phyloP scores from a whole-genome alignment of 2,113 vertebrate species.

The Falcunculus frontatus region DNA sequence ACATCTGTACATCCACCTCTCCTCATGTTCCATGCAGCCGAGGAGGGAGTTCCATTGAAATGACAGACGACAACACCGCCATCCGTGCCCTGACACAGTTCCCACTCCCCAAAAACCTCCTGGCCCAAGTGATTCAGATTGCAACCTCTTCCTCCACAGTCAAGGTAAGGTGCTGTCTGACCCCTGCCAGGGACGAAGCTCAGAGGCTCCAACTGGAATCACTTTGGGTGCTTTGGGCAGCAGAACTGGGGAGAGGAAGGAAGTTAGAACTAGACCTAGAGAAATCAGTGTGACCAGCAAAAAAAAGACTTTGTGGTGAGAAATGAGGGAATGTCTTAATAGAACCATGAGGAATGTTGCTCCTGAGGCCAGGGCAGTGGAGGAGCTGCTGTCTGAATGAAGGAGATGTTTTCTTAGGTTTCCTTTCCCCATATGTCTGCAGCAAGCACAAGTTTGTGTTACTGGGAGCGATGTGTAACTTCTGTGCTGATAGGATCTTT shows the following conservation, averaged over 20 bases:
- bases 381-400: neutral
- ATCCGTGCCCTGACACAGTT: conserved; percentile 83
- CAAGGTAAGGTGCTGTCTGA: conserved; percentile 70
- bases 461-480: neutral
- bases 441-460: neutral
- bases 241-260: neutral
- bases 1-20: neutral
- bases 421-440: neutral
- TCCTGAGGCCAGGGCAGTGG: neutral
- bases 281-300: neutral
- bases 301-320: neutral
- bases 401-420: neutral
- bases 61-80: conserved; percentile 69
- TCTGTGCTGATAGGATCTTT: neutral
- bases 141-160: conserved; percentile 81
- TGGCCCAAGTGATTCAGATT: conserved; percentile 85
- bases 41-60: conserved; percentile 68
- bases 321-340: neutral
- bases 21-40: neutral
- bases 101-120: conserved; percentile 85
- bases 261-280: neutral
- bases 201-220: neutral
- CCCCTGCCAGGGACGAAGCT: neutral
- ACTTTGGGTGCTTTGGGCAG: neutral
- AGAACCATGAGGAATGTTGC: neutral